These are phyloP conservation scores for Platycnemis pennipes DNA, from an alignment of 2,888 invertebrate genomes.

Conservation along the genomic window DNA sequence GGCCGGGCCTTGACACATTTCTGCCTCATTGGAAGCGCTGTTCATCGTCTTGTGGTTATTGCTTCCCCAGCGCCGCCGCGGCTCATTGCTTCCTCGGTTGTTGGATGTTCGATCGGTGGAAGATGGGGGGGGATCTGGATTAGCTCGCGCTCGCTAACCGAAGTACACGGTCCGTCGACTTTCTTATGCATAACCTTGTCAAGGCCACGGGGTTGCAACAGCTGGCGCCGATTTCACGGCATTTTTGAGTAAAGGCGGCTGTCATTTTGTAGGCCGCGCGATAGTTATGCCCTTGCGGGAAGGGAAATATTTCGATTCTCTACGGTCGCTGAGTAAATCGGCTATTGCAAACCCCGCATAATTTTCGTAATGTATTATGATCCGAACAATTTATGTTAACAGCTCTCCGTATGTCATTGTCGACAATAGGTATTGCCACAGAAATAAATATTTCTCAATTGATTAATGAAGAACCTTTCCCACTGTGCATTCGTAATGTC, in stretches of 20 bases:
- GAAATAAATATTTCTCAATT: no score
- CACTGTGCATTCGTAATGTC: no score
- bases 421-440: no score
- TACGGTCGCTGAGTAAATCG: background rate
- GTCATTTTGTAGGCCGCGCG: background rate
- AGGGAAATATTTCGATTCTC: background rate
- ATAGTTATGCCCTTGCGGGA: background rate
- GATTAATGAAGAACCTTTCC: no score
- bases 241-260: background rate
- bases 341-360: background rate
- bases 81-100: background rate
- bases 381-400: background rate
- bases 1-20: slow-evolving; percentile 7
- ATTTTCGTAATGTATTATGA: background rate
- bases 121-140: background rate
- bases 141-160: background rate
- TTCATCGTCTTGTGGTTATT: background rate
- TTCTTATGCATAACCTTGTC: slow-evolving; percentile 13
- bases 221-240: background rate
- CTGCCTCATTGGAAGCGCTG: background rate
- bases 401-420: background rate
- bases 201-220: background rate
- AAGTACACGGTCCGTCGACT: background rate
- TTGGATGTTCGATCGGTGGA: background rate
- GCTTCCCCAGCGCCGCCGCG: background rate